Evolutionary conservation across 2,888 invertebrate genomes (phyloP), one percentile per base, ranked within the genome.

Genomic region (Thera obeliscata): DNA sequence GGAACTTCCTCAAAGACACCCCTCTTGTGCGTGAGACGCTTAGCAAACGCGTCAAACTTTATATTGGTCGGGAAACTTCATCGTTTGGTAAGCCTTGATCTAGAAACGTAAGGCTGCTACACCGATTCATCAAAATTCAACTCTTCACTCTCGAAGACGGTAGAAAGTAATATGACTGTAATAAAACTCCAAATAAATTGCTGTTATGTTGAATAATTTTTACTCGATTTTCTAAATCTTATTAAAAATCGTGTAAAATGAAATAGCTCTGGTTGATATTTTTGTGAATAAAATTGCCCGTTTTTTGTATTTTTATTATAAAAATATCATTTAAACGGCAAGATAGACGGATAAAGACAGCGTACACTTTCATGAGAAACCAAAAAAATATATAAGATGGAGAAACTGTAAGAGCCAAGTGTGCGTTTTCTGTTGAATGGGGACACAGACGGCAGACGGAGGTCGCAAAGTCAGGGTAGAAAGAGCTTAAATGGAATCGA

Each of bases 21-120:
- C 22, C 87, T 87, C 88, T 86, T 83, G 89, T 91, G 91, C 90
- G 92, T 91, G 89, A 84, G 84, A 86, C 87, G 89, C 87, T 90
- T 85, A 87, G 89, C 80, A 87, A 89, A 85, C 82, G 83, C 80
- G 82, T 85, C 84, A 82, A 91, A 92, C 91, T 92, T 90, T 90
- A 91, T 93, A 92, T 92, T 92, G 91, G 87, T 89, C 84, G 76
- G 76, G 85, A 88, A 93, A 91, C 88, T 93, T 91, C 76, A 84
- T 78, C 88, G 84, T 86, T 83, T 72, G 75, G 64, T 61, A 76
- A 79, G 81, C 82, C 81, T 83, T 79, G 79, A 86, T 83, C 83
- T 80, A 79, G 71, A 66, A 72, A 57, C 71, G 63, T 70, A 70
- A 67, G 68, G 66, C 60, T 59, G 46, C 64, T 63, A 64, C 63